Conservation (phyloP, 2,113 vertebrate species). For the Cephalophus harveyi region DNA sequence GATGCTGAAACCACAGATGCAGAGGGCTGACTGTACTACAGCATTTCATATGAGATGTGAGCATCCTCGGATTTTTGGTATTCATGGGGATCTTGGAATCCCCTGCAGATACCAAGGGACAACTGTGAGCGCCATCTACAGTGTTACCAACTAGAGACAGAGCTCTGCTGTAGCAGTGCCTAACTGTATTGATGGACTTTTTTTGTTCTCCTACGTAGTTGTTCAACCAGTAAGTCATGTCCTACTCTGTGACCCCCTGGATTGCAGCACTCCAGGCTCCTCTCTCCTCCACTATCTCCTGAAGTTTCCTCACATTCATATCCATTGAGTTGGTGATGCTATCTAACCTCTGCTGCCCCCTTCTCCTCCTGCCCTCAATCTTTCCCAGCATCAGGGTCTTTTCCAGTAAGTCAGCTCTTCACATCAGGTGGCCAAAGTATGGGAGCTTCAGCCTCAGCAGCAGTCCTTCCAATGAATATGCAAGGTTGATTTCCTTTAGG, state of each 20-base stretch:
- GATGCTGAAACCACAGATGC: neutral
- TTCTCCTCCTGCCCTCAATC: neutral
- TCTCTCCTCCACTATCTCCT: neutral
- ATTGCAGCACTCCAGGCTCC: neutral
- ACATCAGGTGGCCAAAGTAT: neutral
- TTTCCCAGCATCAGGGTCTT: neutral
- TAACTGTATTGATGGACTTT: neutral
- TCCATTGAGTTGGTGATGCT: neutral
- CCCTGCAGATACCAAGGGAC: neutral
- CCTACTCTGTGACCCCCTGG: neutral
- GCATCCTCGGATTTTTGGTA: neutral
- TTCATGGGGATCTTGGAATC: neutral
- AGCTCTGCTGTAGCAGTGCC: neutral
- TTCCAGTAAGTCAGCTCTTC: neutral
- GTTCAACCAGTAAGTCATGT: neutral
- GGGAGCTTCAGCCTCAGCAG: neutral
- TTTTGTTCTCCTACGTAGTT: neutral
- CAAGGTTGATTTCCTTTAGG: neutral
- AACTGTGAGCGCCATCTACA: rapidly evolving
- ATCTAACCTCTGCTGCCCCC: neutral
- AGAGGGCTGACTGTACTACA: neutral
- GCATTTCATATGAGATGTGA: neutral
- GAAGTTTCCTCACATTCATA: neutral
- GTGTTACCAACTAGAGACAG: neutral
- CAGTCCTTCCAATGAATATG: neutral